Evolutionary conservation across 1,140 invertebrate genomes (phyloP), one percentile per base, ranked within the genome.

Genomic region (Zaprionus ornatus): DNA sequence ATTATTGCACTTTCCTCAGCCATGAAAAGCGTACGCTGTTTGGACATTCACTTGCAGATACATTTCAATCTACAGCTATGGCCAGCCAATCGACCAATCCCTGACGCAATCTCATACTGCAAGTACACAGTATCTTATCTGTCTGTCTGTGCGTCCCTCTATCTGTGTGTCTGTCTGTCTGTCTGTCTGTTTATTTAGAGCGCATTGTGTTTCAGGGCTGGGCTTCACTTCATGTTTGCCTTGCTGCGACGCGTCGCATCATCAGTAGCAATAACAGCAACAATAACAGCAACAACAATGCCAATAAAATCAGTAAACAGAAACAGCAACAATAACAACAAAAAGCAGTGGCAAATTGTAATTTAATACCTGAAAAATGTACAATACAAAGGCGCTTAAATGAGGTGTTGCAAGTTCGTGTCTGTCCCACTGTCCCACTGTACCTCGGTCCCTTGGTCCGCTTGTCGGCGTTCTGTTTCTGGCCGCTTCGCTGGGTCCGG

Each of bases 321-420:
- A 63, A 45, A 50, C 82, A 69, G 23, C 56, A 42, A 37, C 35
- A 37, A 37, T 15, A 48, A 65, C 71, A 76, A 71, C 17, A 60
- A 79, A 80, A 83, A 83, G 76, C 70, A 76, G 74, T 81, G 71
- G 77, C 78, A 84, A 84, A 87, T 88, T 78, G 84, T 87, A 88
- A 87, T 84, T 90, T 90, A 84, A 87, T 84, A 87, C 74, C 65
- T 72, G 77, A 81, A 77, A 88, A 87, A 84, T 80, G 82, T 80
- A 77, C 83, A 87, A 70, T 71, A 87, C 83, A 87, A 88, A 87
- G 60, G 85, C 80, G 85, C 81, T 87, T 81, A 87, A 87, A 87
- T 87, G 84, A 87, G 84, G 84, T 88, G 84, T 87, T 87, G 84
- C 84, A 87, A 88, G 83, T 78, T 82, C 64, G 74, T 74, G 61